Conservation (phyloP, 2,797 vertebrate species). For the Crenuchus spilurus region DNA sequence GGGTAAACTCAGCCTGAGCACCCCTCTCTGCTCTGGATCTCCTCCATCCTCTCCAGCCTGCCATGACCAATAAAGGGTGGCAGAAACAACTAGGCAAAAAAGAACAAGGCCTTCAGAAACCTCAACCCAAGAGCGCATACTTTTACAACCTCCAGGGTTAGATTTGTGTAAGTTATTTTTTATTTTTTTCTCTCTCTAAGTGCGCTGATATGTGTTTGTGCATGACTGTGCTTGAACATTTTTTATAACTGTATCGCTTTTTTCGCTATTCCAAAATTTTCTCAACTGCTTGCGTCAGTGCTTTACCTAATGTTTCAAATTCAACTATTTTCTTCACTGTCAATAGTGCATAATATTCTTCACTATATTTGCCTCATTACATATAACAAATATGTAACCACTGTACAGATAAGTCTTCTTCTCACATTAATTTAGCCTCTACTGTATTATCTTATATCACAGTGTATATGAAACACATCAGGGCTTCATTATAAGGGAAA, state of each 20-base stretch:
- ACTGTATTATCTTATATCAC: not conserved
- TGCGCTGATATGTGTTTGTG: constrained; percentile 14
- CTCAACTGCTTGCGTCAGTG: not conserved
- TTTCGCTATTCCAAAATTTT: not conserved
- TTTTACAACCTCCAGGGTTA: constrained; percentile 42
- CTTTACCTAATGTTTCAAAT: not conserved
- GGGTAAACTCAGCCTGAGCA: constrained; percentile 21
- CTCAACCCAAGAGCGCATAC: constrained; percentile 40
- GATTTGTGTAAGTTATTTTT: constrained; percentile 68
- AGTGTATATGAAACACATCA: not conserved
- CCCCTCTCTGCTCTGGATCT: constrained; percentile 1
- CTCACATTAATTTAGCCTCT: not conserved
- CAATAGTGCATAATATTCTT: too few relatives aligned
- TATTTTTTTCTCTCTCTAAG: constrained; percentile 2
- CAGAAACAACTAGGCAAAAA: not conserved
- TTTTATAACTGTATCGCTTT: not conserved
- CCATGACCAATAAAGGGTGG: not conserved
- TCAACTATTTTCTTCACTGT: not conserved
- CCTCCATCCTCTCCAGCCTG: constrained; percentile 10
- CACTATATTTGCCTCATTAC: too few relatives aligned
- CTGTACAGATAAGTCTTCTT: not conserved
- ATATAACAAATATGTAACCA: too few relatives aligned
- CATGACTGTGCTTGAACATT: constrained; percentile 21
- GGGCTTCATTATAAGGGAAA: too few relatives aligned
- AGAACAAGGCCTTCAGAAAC: constrained; percentile 45